phyloP scores from a whole-genome alignment of 2,888 invertebrate genomes.

The Papilio protenor region DNA sequence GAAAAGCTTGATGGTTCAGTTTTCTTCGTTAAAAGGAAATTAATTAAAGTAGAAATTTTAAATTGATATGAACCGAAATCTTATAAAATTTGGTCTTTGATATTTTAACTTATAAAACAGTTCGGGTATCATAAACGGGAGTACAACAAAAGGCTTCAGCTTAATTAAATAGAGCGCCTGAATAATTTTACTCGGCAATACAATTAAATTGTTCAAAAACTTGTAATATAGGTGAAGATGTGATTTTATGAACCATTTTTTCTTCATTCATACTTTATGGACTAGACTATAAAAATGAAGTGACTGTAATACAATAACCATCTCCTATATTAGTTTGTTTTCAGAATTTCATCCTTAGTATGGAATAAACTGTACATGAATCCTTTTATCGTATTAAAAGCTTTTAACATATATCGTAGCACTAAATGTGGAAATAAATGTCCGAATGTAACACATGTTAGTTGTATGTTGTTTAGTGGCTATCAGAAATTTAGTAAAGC shows the following conservation, averaged over 20 bases:
- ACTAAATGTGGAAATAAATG: background rate
- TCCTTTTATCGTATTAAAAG: background rate
- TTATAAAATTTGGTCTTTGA: constrained; percentile 51
- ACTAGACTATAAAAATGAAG: background rate
- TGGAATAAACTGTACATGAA: background rate
- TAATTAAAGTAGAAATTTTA: background rate
- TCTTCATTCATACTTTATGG: background rate
- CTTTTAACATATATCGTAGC: background rate
- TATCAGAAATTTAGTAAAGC: constrained; percentile 23
- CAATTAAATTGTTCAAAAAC: constrained; percentile 79
- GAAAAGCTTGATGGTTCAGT: background rate
- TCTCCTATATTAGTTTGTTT: background rate
- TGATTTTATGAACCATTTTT: constrained; percentile 1
- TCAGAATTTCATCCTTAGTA: too few relatives aligned
- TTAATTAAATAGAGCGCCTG: constrained; percentile 79
- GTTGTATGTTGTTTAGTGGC: background rate
- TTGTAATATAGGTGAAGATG: constrained; percentile 24
- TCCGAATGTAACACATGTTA: background rate
- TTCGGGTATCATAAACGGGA: constrained; percentile 59
- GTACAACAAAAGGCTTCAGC: constrained; percentile 68
- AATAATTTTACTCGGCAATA: constrained; percentile 75
- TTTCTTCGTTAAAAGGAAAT: background rate
- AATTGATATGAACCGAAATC: constrained; percentile 48
- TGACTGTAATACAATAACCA: background rate
- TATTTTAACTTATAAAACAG: constrained; percentile 76